Conservation (phyloP, 2,797 vertebrate genomes). For the Danio jaintianensis region DNA sequence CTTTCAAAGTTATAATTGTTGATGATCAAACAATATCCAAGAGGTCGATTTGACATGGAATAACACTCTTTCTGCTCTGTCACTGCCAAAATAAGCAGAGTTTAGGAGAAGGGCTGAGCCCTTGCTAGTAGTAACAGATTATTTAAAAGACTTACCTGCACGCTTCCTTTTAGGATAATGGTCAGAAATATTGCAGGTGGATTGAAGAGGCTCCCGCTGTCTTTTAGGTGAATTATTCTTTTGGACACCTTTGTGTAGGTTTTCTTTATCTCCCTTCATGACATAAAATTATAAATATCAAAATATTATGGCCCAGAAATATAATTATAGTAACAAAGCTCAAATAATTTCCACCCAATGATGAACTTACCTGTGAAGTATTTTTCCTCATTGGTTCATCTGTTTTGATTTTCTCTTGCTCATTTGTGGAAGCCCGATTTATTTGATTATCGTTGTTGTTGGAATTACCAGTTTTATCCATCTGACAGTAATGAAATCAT, state of each 20-base stretch:
- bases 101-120: background rate
- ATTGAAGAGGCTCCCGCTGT: background rate
- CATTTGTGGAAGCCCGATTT: background rate
- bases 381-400: background rate
- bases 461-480: background rate
- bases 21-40: conserved; percentile 82
- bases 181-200: background rate
- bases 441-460: too few relatives aligned
- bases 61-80: conserved; percentile 62
- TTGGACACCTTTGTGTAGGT: background rate
- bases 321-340: background rate
- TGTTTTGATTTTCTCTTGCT: background rate
- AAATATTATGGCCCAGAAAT: background rate
- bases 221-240: background rate
- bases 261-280: conserved; percentile 5
- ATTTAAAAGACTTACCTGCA: background rate
- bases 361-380: background rate
- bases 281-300: background rate
- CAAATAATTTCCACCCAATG: background rate
- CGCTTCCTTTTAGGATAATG: conserved; percentile 17
- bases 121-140: background rate
- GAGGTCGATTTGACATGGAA: conserved; percentile 55
- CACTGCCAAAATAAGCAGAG: background rate
- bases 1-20: conserved; percentile 78
- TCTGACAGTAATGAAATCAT: background rate